A percentile compares a stretch with the other conserved stretches of the same genome.
phyloP scores from a whole-genome alignment of 1,140 invertebrate species.

The Muscidifurax raptorellus region DNA sequence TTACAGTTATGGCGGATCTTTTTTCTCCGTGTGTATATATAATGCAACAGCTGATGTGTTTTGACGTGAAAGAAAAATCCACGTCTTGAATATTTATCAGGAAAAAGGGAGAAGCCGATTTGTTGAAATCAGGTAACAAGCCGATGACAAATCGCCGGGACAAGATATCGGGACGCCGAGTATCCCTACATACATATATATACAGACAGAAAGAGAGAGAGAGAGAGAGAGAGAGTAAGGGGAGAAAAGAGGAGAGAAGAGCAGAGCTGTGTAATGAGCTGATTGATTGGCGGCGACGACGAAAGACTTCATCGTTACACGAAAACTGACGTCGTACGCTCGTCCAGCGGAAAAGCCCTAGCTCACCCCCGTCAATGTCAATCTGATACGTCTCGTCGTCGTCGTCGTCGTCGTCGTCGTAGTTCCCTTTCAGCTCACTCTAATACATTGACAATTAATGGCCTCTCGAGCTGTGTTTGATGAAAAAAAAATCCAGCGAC shows the following conservation, averaged over 20 bases:
- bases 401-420: not conserved
- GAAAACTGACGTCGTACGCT: constrained; percentile 57
- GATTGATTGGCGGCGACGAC: constrained; percentile 68
- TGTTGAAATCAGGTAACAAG: constrained; percentile 45
- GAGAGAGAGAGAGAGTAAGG: not conserved
- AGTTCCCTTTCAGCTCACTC: constrained; percentile 14
- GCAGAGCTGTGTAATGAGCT: constrained; percentile 64
- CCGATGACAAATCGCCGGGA: constrained; percentile 47
- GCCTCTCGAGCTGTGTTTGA: constrained; percentile 8
- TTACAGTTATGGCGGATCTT: too few relatives aligned
- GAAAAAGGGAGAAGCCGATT: constrained; percentile 4
- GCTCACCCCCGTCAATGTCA: constrained; percentile 64
- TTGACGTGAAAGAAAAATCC: not conserved
- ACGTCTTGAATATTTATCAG: constrained; percentile 1
- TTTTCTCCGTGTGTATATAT: too few relatives aligned
- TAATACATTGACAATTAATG: constrained; percentile 53
- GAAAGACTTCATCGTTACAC: constrained; percentile 67
- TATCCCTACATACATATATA: not conserved
- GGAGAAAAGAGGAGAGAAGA: not conserved
- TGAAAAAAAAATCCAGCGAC: constrained; percentile 15
- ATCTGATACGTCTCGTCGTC: constrained; percentile 54
- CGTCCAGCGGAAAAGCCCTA: constrained; percentile 49
- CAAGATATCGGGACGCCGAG: not conserved
- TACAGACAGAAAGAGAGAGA: not conserved
- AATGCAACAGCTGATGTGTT: too few relatives aligned